Evolutionary conservation across 2,888 invertebrate species (phyloP), one percentile per base, ranked within the genome.

Genomic region (Andrena fulva): DNA sequence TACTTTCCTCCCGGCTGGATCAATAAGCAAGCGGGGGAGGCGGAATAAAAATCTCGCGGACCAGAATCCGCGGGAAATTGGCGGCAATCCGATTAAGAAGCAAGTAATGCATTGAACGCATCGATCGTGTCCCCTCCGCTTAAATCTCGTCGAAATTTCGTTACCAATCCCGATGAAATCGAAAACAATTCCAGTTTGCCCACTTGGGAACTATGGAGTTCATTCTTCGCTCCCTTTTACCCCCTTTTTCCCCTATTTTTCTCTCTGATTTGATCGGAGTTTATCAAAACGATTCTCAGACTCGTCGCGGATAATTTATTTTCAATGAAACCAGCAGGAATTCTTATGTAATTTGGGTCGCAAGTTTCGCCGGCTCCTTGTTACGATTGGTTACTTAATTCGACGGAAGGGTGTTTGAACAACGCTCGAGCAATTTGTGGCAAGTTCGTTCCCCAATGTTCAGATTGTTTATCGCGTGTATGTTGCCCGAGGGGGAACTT

Each of bases 371-470:
- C 31, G 2, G 31, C 8, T 10, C 20, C 5, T n/a, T 2, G 1
- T 67, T 60, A 16, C 27, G 27, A 64, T 66, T 29, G 56, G 24
- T 77, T 80, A 68, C 77, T 80, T 71, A 69, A 71, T 48, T 48
- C n/a, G 20, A 62, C 67, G 71, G 16, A 71, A 71, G 16, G 3
- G 42, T 27, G 42, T 72, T 24, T 31, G 8, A 52, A 63, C 56
- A 10, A 20, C 35, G 50, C 5, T 3, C 35, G 60, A 35, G 50
- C 42, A 77, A 67, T 71, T 80, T 71, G 71, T 33, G 71, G 67
- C 27, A 10, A 10, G 66, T 67, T 24, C 20, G 8, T 48, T 50
- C 29, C 31, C 16, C 60, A 8, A 54, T 31, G 35, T 70, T 33
- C 33, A 20, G 20, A 71, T 68, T 72, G 79, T 80, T 71, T 67